A percentile compares a stretch with the other conserved stretches of the same genome.
Conservation (phyloP, 1,140 invertebrate genomes). For the Magallana gigas region DNA sequence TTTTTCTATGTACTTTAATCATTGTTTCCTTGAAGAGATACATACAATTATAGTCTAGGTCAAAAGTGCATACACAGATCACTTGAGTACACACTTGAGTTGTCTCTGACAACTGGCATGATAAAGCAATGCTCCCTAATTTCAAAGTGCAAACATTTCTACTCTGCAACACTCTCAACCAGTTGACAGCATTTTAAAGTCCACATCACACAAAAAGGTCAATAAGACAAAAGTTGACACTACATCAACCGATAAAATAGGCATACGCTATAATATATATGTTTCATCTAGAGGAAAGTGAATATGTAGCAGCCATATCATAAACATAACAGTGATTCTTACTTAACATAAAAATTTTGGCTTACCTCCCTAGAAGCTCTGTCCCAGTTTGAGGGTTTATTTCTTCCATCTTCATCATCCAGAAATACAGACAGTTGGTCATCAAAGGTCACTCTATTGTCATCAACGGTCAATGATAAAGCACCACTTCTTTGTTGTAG, state of each 20-base stretch:
- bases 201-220: not conserved
- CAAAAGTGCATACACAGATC: not conserved
- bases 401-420: constrained; percentile 52
- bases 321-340: not conserved
- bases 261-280: not conserved
- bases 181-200: not conserved
- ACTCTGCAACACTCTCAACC: no score
- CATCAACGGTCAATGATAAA: not conserved
- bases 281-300: not conserved
- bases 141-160: no score
- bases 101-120: not conserved
- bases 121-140: no score
- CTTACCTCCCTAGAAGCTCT: not conserved
- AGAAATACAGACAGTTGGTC: constrained; percentile 54
- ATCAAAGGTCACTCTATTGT: constrained; percentile 48
- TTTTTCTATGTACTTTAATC: no score
- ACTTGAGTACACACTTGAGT: not conserved
- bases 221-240: no score
- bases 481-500: not conserved
- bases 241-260: not conserved
- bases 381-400: not conserved
- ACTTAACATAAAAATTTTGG: not conserved
- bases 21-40: no score
- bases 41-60: not conserved
- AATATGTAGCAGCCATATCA: no score